Evolutionary conservation across 2,888 invertebrate species (phyloP).

Genomic region (Epirrhoe alternata): DNA sequence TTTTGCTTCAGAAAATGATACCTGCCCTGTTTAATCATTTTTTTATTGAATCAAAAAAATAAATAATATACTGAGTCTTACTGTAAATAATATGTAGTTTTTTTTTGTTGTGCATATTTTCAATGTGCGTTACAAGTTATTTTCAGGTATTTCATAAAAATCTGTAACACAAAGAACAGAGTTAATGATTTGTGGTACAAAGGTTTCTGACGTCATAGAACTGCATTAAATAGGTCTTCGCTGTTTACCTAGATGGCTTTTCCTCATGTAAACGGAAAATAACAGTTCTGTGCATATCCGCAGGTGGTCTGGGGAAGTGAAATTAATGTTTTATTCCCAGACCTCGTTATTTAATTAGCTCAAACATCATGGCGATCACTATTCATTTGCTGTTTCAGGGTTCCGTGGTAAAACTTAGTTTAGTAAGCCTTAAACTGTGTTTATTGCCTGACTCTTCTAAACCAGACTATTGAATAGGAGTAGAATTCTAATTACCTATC

Average conservation of each 20-base stretch:
- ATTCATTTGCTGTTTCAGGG: constrained; percentile 17
- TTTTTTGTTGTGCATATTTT: too few relatives aligned
- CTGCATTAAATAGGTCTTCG: not conserved
- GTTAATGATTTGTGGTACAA: not conserved
- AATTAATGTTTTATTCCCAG: constrained; percentile 49
- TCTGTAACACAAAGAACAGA: too few relatives aligned
- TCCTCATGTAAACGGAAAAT: not conserved
- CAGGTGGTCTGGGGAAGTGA: constrained; percentile 33
- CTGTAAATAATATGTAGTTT: too few relatives aligned
- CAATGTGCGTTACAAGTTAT: too few relatives aligned
- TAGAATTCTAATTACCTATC: too few relatives aligned
- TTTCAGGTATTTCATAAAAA: too few relatives aligned
- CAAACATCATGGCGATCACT: constrained; percentile 36
- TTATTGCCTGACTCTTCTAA: too few relatives aligned
- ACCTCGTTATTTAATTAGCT: constrained; percentile 62
- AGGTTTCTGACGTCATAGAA: not conserved
- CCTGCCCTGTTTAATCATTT: too few relatives aligned
- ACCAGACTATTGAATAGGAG: too few relatives aligned
- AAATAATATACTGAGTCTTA: too few relatives aligned
- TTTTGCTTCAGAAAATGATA: not conserved
- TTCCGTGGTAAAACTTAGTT: not conserved
- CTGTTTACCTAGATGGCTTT: not conserved
- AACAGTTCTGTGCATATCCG: constrained; percentile 1
- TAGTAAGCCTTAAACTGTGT: too few relatives aligned
- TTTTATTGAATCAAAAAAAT: too few relatives aligned